phyloP scores from a whole-genome alignment of 2,888 invertebrate species.

The Crocallis elinguaria region DNA sequence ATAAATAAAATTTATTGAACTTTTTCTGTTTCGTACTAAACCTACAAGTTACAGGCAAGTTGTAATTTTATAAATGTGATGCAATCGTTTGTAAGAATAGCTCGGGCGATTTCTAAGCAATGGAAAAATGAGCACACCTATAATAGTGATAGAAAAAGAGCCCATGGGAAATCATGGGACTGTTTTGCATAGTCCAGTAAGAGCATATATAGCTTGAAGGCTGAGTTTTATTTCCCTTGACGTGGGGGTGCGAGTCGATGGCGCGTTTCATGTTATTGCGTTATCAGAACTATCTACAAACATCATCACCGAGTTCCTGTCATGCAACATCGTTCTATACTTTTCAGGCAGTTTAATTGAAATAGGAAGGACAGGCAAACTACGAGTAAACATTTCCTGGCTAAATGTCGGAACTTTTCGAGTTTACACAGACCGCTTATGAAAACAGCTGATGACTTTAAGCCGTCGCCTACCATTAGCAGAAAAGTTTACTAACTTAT shows the following conservation, averaged over 20 bases:
- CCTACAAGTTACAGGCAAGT: too few species aligned
- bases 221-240: conserved; percentile 40
- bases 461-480: conserved; percentile 1
- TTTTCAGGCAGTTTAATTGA: conserved; percentile 3
- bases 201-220: conserved; percentile 38
- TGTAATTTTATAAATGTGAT: neutral
- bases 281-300: too few species aligned
- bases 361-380: neutral
- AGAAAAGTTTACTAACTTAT: conserved; percentile 4
- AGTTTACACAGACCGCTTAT: neutral
- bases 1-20: too few species aligned
- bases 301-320: neutral
- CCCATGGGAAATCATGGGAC: conserved; percentile 48
- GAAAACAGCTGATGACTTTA: conserved; percentile 3
- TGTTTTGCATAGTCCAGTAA: conserved; percentile 43
- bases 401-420: conserved; percentile 2
- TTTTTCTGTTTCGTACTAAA: too few species aligned
- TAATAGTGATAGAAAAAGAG: conserved; percentile 17
- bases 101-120: neutral
- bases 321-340: neutral
- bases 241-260: conserved; percentile 22
- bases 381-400: neutral
- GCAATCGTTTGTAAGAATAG: neutral
- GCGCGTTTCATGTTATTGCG: conserved; percentile 10
- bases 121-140: neutral